Conservation (phyloP, 2,113 vertebrate species). For the Calonectris borealis region DNA sequence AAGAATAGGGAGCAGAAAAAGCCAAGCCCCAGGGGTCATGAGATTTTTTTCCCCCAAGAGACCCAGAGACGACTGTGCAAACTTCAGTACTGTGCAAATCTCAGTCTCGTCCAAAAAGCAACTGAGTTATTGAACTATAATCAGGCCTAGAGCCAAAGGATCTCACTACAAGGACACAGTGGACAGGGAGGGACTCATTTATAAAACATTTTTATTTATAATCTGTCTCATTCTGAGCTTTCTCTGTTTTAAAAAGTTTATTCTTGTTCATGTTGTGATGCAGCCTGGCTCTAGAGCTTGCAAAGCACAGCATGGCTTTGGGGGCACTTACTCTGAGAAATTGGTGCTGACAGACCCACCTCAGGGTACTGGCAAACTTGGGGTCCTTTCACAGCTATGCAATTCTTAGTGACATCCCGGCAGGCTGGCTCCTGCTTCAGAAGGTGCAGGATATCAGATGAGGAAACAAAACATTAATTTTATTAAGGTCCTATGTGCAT, state of each 20-base stretch:
- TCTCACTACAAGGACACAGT: neutral
- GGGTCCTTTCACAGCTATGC: neutral
- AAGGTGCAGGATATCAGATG: neutral
- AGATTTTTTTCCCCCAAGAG: neutral
- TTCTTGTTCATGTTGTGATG: neutral
- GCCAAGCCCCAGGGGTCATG: neutral
- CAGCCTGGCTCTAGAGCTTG: neutral
- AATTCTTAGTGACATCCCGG: neutral
- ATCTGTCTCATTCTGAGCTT: neutral
- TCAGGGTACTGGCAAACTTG: slow-evolving; percentile 8
- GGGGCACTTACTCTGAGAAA: slow-evolving; percentile 32
- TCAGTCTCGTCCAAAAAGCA: neutral
- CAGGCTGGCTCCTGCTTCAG: neutral
- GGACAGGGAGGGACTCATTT: fast-evolving
- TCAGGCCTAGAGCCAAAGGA: neutral
- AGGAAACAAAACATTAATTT: neutral
- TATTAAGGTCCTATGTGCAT: neutral
- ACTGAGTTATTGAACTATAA: neutral
- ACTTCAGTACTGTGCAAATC: neutral
- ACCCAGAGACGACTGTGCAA: neutral
- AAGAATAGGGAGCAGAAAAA: neutral
- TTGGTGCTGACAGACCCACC: slow-evolving; percentile 24
- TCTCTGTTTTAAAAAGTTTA: neutral
- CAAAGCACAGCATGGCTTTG: neutral
- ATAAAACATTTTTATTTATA: neutral